Evolutionary conservation across 2,113 vertebrate species (phyloP), one percentile per base, ranked within the genome.

Genomic region (Seriola rivoliana): DNA sequence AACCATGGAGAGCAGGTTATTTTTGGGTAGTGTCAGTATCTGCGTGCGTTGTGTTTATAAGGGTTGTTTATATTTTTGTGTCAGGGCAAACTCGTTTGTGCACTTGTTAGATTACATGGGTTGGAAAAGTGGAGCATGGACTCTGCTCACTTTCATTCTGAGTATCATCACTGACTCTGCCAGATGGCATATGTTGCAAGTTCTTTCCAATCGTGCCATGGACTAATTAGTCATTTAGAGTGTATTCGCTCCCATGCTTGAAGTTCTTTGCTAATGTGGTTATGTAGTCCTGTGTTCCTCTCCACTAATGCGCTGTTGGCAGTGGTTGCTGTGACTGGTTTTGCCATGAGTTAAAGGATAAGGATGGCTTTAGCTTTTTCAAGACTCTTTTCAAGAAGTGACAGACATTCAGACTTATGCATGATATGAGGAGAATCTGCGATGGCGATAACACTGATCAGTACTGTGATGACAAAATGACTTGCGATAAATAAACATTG

Each of bases 1-100:
- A 92, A 91, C 84, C 4, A 3, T 40, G 62, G 23, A 82, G 71
- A 83, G 69, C 55, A 52, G 80, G 76, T 83, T 90, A 84, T 91
- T 87, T 85, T 82, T 78, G 78, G 64, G 55, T 63, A 19, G 5
- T 57, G 12, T 71, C 29, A 66, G 59, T 52, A 48, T 84, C 73
- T 42, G 9, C 52, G 7, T 62, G 42, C 54, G 58, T 74, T 81
- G 71, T 78, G 71, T 74, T 74, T 70, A 40, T 72, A 14, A 29
- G 63, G 36, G 13, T 23, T 66, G 52, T 76, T 75, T 81, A n/a
- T 55, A 64, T 85, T 84, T 82, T 29, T 73, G 48, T 11, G 36
- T 52, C 44, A 21, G 16, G 57, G 29, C 1, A 62, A 62, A 82
- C 62, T 55, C 2, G 8, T 60, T 75, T 63, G 29, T 62, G 32